Base-by-base conservation (phyloP, 2,113 vertebrate species). In the Casuarius casuarius region DNA sequence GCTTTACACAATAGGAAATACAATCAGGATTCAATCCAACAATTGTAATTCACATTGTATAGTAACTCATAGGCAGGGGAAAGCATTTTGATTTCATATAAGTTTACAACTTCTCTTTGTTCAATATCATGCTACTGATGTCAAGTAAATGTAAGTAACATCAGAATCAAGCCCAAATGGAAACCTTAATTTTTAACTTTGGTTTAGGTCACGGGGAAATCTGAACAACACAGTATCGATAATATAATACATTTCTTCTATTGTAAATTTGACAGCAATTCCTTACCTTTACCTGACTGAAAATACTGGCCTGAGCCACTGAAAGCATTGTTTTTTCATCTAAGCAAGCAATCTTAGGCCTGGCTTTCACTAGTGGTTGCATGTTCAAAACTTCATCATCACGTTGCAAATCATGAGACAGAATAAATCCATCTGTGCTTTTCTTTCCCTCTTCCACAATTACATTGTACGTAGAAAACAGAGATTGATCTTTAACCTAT, bases 221-320 rank as follows among this genome's bases (percentile, higher is more conserved):
- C 38, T 74, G 59, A 91, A 74, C 33, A 44, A 40, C 3, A 52
- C 71, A 67, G 52, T 46, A 77, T 59, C 8, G 35, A 10, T 72
- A 84, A 17, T 11, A 15, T 21, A 77, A 86, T 58, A 16, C 6
- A 49, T 29, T 28, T 73, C 10, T 44, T 84, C 19, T 56, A 29
- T 15, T 72, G 54, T 58, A 76, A 79, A 84, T 31, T 15, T 87
- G 44, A 61, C 42, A 82, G 44, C 35, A 72, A 61, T 83, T 89
- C 94, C 98, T 98, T 76, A 99, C 98, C 92, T 98, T 98, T 96
- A 99, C 99, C 95, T 99, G 98, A 95, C 97, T 98, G 84, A 98
- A 98, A 78, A 98, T 61, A 46, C 96, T 98, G 44, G 98, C 98
- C 95, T 97, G 97, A 90, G 98, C 96, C 86, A 98, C 94, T 49